phyloP scores from a whole-genome alignment of 2,113 vertebrate species.

The Lethenteron camtschaticum region DNA sequence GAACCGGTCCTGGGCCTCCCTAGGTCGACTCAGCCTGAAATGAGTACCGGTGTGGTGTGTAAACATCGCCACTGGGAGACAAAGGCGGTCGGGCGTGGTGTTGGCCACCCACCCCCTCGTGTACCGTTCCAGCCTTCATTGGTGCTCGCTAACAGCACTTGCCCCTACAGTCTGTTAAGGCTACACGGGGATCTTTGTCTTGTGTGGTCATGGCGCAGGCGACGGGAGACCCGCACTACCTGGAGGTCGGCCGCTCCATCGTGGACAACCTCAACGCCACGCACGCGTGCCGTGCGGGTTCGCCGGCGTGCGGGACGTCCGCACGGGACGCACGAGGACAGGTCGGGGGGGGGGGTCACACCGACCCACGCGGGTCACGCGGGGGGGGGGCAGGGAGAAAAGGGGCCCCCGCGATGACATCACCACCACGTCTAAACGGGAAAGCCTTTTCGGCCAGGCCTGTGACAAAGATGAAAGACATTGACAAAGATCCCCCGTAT shows the following conservation, averaged over 20 bases:
- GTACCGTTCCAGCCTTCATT: background rate
- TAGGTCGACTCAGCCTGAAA: no score
- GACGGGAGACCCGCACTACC: conserved; percentile 83
- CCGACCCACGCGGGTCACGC: no score
- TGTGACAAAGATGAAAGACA: no score
- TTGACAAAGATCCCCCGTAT: no score
- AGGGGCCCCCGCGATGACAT: no score
- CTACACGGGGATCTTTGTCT: conserved; percentile 7
- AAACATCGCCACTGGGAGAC: background rate
- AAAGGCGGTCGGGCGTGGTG: no score
- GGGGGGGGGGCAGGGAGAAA: no score
- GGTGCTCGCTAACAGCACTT: conserved; percentile 3
- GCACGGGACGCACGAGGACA: conserved; percentile 89
- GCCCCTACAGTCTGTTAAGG: conserved; percentile 1
- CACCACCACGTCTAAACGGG: no score
- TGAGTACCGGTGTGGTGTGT: background rate
- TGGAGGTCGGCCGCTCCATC: conserved; percentile 83
- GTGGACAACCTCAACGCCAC: conserved; percentile 94
- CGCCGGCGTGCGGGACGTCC: conserved; percentile 92
- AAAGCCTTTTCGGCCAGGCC: no score
- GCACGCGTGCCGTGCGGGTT: conserved; percentile 90
- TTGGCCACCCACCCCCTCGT: no score
- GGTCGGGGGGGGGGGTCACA: conserved; percentile 25
- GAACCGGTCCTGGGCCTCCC: no score
- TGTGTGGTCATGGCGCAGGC: conserved; percentile 27